Conservation (phyloP, 2,797 vertebrate species). For the Hemibagrus guttatus region DNA sequence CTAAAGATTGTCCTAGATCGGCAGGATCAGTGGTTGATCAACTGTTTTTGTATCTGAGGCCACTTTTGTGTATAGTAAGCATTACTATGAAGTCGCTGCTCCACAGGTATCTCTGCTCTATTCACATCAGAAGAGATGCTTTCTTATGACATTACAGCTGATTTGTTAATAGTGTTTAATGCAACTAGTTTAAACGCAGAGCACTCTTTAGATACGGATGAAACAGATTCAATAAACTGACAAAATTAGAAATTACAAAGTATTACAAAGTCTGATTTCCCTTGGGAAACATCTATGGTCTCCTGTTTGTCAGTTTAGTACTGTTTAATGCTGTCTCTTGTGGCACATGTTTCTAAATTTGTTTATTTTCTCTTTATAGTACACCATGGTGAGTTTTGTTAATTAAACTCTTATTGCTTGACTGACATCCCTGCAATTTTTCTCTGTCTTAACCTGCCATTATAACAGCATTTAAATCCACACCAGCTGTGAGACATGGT, state of each 20-base stretch:
- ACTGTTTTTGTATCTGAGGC: neutral
- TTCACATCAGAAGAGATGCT: neutral
- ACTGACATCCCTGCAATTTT: neutral
- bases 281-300: neutral
- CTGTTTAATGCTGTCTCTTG: neutral
- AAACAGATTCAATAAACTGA: neutral
- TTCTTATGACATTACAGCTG: neutral
- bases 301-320: neutral
- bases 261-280: slow-evolving; percentile 17
- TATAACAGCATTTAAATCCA: slow-evolving; percentile 1
- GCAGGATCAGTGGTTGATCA: neutral
- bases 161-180: slow-evolving; percentile 2
- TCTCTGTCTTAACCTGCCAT: slow-evolving; percentile 19
- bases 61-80: neutral
- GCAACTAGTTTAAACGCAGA: neutral
- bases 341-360: neutral
- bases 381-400: neutral
- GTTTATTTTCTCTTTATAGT: neutral
- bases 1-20: neutral
- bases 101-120: neutral
- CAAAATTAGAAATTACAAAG: neutral
- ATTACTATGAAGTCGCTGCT: neutral
- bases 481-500: neutral
- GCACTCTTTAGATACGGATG: neutral
- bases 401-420: slow-evolving; percentile 11